Conservation (phyloP, 2,888 invertebrate genomes). For the Drosophila macrospina region DNA sequence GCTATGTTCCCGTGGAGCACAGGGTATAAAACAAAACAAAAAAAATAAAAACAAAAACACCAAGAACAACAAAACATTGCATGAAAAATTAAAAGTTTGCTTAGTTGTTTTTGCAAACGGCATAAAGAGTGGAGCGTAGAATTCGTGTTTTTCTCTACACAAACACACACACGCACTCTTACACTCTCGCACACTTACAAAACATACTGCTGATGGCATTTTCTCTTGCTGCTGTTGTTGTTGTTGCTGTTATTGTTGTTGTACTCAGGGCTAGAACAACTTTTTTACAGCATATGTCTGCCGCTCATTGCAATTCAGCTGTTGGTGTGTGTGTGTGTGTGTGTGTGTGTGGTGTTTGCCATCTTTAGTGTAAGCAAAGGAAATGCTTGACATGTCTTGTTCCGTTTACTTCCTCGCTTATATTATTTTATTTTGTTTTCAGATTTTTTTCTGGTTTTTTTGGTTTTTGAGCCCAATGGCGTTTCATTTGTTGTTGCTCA, state of each 20-base stretch:
- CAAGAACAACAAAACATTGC: constrained; percentile 23
- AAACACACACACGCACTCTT: constrained; percentile 17
- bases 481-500: constrained; percentile 20
- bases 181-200: neutral
- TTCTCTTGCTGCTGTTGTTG: constrained; percentile 37
- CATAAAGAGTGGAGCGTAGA: constrained; percentile 63
- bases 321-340: constrained; percentile 12
- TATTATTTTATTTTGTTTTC: constrained; percentile 46
- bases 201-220: constrained; percentile 35
- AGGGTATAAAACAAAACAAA: constrained; percentile 19
- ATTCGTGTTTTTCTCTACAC: constrained; percentile 56
- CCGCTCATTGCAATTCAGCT: constrained; percentile 53
- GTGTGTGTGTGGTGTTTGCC: constrained; percentile 29
- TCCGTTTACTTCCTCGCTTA: constrained; percentile 53
- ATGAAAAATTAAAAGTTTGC: constrained; percentile 49
- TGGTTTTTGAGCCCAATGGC: constrained; percentile 36
- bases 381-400: constrained; percentile 75
- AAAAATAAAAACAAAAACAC: constrained; percentile 21
- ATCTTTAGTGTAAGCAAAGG: constrained; percentile 65
- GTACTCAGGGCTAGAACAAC: constrained; percentile 51
- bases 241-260: constrained; percentile 39
- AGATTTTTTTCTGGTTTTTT: constrained; percentile 29
- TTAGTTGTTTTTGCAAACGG: constrained; percentile 61
- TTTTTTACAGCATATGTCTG: constrained; percentile 60
- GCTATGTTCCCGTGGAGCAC: neutral